Conservation (phyloP, 2,888 invertebrate species). For the Cyaniris semiargus region DNA sequence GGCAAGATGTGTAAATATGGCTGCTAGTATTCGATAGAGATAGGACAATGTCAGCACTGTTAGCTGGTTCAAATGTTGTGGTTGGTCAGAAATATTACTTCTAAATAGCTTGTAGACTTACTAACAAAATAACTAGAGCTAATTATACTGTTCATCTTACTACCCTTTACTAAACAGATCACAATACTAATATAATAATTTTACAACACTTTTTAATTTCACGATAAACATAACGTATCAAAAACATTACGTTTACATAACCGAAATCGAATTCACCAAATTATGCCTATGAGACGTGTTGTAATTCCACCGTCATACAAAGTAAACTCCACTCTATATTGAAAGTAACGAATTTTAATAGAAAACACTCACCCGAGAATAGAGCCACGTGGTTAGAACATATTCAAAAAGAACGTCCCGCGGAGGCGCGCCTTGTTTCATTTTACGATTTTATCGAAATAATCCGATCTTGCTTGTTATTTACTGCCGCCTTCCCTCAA, state of each 20-base stretch:
- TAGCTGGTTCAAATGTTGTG: too few relatives aligned
- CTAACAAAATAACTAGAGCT: too few relatives aligned
- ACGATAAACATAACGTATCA: neutral
- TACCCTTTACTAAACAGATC: too few relatives aligned
- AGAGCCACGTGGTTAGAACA: conserved; percentile 38
- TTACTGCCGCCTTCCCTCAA: conserved; percentile 74
- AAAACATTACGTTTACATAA: neutral
- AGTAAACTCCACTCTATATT: conserved; percentile 1
- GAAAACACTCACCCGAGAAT: conserved; percentile 9
- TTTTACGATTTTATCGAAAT: conserved; percentile 81
- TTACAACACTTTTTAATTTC: neutral
- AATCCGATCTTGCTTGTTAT: conserved; percentile 78
- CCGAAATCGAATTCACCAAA: neutral
- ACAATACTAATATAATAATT: neutral
- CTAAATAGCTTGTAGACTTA: too few relatives aligned
- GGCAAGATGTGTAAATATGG: neutral
- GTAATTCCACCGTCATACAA: neutral
- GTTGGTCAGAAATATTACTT: too few relatives aligned
- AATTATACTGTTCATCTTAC: too few relatives aligned
- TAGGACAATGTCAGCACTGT: too few relatives aligned
- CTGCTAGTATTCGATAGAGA: too few relatives aligned
- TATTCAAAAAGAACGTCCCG: conserved; percentile 58
- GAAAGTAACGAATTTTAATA: conserved; percentile 21
- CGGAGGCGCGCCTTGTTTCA: conserved; percentile 74
- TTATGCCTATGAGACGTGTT: conserved; percentile 1